A percentile compares a stretch with the other conserved stretches of the same genome.
phyloP scores from a whole-genome alignment of 2,113 vertebrate species.

The Ciconia boyciana region DNA sequence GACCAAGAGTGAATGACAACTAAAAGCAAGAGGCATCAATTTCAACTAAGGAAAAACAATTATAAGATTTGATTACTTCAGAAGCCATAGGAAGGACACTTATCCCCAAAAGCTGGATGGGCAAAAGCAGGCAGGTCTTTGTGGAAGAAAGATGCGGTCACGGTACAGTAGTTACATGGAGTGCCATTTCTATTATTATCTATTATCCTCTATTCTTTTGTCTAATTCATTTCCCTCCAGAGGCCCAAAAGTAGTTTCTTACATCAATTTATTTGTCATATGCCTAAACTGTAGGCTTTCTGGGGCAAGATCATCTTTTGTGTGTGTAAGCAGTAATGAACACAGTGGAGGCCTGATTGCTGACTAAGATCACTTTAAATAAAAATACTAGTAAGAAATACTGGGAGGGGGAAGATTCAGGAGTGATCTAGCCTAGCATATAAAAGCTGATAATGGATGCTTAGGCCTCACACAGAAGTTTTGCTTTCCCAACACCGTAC shows the following conservation, averaged over 20 bases:
- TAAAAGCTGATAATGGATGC: background rate
- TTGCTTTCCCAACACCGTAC: background rate
- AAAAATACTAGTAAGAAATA: background rate
- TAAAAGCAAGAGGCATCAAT: background rate
- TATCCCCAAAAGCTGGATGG: background rate
- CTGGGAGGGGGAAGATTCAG: background rate
- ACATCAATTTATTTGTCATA: background rate
- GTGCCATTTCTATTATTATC: background rate
- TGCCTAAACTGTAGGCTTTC: background rate
- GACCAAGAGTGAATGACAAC: background rate
- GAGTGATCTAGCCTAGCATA: background rate
- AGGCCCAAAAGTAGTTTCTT: background rate
- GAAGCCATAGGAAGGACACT: background rate
- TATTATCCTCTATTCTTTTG: background rate
- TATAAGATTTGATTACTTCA: background rate
- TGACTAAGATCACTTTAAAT: background rate
- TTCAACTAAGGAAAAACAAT: background rate
- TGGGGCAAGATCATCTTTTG: background rate
- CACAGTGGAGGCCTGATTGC: background rate
- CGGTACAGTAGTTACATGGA: background rate
- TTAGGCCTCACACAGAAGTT: background rate
- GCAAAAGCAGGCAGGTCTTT: background rate
- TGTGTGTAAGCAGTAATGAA: background rate
- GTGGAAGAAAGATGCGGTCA: background rate
- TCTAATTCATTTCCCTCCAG: background rate